Evolutionary conservation across 2,888 invertebrate genomes (phyloP).

Genomic region (Melikaiella ostensackeni): DNA sequence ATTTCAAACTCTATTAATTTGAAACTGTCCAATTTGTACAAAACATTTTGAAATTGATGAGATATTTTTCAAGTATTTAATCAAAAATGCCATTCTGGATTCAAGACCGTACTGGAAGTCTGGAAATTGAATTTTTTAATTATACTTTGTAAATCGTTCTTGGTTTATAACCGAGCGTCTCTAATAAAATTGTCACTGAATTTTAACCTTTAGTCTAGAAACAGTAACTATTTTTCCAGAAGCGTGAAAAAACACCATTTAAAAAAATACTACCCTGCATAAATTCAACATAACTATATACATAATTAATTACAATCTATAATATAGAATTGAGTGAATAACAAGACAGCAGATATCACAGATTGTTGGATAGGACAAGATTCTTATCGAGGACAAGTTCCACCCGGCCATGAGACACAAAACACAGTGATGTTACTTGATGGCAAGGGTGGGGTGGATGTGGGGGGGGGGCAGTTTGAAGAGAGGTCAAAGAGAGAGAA

Average conservation of each 20-base stretch:
- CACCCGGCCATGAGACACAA: neutral
- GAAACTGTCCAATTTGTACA: too few species aligned
- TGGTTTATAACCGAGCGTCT: too few species aligned
- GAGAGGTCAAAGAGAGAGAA: neutral
- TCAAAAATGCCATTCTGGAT: too few species aligned
- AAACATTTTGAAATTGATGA: too few species aligned
- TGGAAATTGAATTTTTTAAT: too few species aligned
- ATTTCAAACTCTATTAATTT: too few species aligned
- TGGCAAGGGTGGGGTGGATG: neutral
- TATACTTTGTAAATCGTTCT: too few species aligned
- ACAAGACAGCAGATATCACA: neutral
- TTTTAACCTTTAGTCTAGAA: too few species aligned
- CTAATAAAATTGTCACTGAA: too few species aligned
- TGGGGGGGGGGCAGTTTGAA: neutral
- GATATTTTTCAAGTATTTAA: too few species aligned
- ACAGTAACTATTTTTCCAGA: too few species aligned
- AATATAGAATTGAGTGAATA: neutral
- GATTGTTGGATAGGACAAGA: neutral
- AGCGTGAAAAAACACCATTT: neutral
- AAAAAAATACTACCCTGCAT: neutral
- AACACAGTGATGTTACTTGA: neutral
- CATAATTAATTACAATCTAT: neutral
- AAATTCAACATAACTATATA: neutral
- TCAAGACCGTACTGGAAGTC: too few species aligned
- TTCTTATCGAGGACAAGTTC: neutral